Evolutionary conservation across 2,113 vertebrate species (phyloP).

Genomic region (Dendropsophus ebraccatus): DNA sequence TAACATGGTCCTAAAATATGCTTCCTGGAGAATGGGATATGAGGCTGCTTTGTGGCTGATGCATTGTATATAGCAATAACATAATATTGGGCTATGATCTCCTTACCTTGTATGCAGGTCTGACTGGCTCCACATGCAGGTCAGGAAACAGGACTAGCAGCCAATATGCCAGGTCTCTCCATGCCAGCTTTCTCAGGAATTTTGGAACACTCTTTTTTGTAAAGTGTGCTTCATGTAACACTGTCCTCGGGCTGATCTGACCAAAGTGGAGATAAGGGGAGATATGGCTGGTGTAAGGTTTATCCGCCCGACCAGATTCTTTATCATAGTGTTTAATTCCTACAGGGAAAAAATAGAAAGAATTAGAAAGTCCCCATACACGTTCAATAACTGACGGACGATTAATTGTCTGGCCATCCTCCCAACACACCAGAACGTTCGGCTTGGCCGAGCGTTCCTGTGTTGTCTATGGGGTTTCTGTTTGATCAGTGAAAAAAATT

Average conservation of each 20-base stretch:
- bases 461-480: too few species aligned
- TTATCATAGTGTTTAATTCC: slow-evolving; percentile 74
- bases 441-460: too few species aligned
- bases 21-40: too few species aligned
- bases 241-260: slow-evolving; percentile 72
- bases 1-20: too few species aligned
- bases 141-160: slow-evolving; percentile 73
- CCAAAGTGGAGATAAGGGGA: slow-evolving; percentile 78
- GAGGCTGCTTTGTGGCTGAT: too few species aligned
- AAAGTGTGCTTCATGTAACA: slow-evolving; percentile 70
- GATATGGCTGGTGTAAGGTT: slow-evolving; percentile 73
- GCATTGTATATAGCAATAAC: too few species aligned
- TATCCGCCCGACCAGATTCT: slow-evolving; percentile 72
- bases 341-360: slow-evolving; percentile 47
- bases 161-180: slow-evolving; percentile 76
- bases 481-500: too few species aligned
- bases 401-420: too few species aligned
- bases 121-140: slow-evolving; percentile 73
- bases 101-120: slow-evolving; percentile 72
- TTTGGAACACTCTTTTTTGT: slow-evolving; percentile 68
- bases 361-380: too few species aligned
- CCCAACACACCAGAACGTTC: too few species aligned
- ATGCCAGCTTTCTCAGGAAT: slow-evolving; percentile 74
- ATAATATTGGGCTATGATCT: not conserved
- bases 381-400: too few species aligned